These are phyloP conservation scores for Drosophila athabasca DNA, from an alignment of 1,140 invertebrate species.

Conservation along the genomic window DNA sequence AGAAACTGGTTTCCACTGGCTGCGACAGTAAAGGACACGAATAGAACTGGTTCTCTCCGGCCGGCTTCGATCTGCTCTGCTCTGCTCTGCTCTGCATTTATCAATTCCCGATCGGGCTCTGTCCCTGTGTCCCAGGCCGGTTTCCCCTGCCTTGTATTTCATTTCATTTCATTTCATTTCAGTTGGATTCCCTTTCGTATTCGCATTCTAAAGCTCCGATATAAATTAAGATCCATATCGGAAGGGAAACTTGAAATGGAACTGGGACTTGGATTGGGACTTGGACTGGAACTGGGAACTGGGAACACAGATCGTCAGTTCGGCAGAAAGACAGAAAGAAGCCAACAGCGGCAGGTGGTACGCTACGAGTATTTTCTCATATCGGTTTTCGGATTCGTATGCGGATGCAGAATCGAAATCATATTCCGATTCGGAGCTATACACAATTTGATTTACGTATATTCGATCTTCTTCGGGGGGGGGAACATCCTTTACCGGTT, in stretches of 20 bases:
- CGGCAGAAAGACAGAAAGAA: constrained; percentile 1
- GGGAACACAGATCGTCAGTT: neutral
- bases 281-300: constrained; percentile 30
- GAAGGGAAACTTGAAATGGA: constrained; percentile 45
- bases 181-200: constrained; percentile 32
- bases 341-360: constrained; percentile 49
- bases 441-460: too few species aligned
- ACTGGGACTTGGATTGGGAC: constrained; percentile 27
- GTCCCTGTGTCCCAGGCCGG: constrained; percentile 28
- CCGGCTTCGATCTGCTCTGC: constrained; percentile 43
- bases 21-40: constrained; percentile 40
- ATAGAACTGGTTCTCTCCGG: constrained; percentile 59
- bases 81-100: constrained; percentile 70
- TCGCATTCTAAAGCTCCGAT: constrained; percentile 38
- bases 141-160: constrained; percentile 54
- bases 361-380: constrained; percentile 26
- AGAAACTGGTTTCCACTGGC: constrained; percentile 52
- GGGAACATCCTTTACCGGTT: too few species aligned
- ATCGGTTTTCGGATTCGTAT: constrained; percentile 16
- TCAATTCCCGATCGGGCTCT: constrained; percentile 50
- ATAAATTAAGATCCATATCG: constrained; percentile 80
- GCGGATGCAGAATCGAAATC: constrained; percentile 8
- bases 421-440: constrained; percentile 5
- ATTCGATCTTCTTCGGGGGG: too few species aligned
- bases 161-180: constrained; percentile 53